These are phyloP conservation scores for Argentina silus DNA, from an alignment of 2,797 vertebrate genomes.

Conservation along the genomic window DNA sequence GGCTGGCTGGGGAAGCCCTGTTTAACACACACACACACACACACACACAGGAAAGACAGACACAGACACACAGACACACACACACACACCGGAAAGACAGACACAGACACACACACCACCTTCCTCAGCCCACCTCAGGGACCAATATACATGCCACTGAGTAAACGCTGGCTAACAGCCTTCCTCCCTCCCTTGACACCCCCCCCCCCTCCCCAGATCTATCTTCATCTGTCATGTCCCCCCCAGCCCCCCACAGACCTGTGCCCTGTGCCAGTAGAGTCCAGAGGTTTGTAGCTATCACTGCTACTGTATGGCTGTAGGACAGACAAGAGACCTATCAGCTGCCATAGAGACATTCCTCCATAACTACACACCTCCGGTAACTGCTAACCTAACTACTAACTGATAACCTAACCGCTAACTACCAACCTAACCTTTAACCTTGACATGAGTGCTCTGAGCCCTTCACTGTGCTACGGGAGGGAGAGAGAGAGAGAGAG, in stretches of 20 bases:
- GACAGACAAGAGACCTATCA: not conserved
- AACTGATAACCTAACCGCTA: not conserved
- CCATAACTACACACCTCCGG: not conserved
- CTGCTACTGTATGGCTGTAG: not conserved
- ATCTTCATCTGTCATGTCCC: not conserved
- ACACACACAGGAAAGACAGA: too few relatives aligned
- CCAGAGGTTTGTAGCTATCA: not conserved
- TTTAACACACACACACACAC: conserved; percentile 30
- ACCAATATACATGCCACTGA: conserved; percentile 39
- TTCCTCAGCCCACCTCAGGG: conserved; percentile 34
- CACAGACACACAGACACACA: too few relatives aligned
- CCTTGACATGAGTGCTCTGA: not conserved
- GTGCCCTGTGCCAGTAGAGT: not conserved
- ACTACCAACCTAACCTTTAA: not conserved
- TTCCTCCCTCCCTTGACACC: conserved; percentile 10
- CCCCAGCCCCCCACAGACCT: not conserved
- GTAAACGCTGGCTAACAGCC: conserved; percentile 42
- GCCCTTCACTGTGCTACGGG: not conserved
- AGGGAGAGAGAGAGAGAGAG: not conserved
- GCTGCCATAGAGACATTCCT: not conserved
- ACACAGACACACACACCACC: not conserved
- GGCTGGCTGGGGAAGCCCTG: conserved; percentile 26
- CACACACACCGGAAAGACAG: too few relatives aligned
- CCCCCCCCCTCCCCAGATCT: not conserved
- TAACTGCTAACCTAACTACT: not conserved